These are phyloP conservation scores for Rhagologus leucostigma DNA, from an alignment of 2,113 vertebrate genomes.

Conservation along the genomic window DNA sequence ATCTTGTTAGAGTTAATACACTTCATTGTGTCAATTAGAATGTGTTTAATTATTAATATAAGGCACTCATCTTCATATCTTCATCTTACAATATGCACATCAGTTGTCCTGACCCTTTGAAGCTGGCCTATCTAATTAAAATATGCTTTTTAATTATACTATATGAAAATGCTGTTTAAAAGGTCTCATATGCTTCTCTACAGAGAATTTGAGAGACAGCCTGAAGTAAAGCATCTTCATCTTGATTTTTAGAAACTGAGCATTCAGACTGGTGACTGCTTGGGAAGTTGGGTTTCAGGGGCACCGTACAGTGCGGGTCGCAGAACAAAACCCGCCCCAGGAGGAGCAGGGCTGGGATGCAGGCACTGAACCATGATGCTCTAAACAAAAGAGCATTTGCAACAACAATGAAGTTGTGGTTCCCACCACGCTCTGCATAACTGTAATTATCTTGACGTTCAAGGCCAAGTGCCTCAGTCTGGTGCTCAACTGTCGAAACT, in stretches of 20 bases:
- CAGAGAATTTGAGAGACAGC: not conserved
- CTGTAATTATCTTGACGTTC: constrained; percentile 28
- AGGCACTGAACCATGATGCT: constrained; percentile 22
- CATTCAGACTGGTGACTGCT: not conserved
- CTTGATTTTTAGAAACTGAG: not conserved
- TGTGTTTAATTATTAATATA: not conserved
- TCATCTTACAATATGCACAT: not conserved
- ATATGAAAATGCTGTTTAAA: not conserved
- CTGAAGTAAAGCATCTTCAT: not conserved
- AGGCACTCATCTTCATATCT: not conserved
- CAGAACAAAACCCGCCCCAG: not conserved
- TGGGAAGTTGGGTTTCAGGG: accelerated
- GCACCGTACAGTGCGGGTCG: not conserved
- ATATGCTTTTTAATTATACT: not conserved
- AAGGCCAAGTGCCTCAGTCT: not conserved
- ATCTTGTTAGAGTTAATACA: not conserved
- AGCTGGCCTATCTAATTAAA: not conserved
- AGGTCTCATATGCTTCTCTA: not conserved
- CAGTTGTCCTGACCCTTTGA: not conserved
- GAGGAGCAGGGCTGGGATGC: not conserved
- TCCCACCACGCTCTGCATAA: constrained; percentile 8
- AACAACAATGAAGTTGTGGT: constrained; percentile 29
- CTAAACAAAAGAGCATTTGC: constrained; percentile 60
- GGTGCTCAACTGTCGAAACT: constrained; percentile 19
- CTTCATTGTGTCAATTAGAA: not conserved